Evolutionary conservation across 1,140 invertebrate species (phyloP).

Genomic region (Agrypnia vestita): DNA sequence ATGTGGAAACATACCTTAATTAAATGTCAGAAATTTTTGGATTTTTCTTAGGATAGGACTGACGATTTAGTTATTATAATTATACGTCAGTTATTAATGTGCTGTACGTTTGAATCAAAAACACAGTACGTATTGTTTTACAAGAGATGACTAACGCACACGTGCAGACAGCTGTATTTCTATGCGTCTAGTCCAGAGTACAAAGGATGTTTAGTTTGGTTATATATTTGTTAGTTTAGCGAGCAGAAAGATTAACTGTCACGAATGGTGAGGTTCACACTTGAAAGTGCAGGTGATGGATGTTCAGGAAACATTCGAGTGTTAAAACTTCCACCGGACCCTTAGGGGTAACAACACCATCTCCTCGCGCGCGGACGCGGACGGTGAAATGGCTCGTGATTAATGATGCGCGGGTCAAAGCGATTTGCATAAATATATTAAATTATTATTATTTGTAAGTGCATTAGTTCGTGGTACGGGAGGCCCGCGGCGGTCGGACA

Average conservation of each 20-base stretch:
- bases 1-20: too few species aligned
- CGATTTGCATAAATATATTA: slow-evolving; percentile 58
- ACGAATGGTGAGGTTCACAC: not conserved
- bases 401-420: slow-evolving; percentile 54
- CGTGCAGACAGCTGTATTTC: too few species aligned
- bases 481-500: slow-evolving; percentile 10
- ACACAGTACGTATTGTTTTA: too few species aligned
- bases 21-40: too few species aligned
- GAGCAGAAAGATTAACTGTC: not conserved
- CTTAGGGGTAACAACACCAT: slow-evolving; percentile 10
- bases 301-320: slow-evolving; percentile 26
- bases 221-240: too few species aligned
- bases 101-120: too few species aligned
- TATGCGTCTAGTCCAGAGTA: too few species aligned
- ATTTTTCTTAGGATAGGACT: too few species aligned
- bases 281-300: slow-evolving; percentile 22
- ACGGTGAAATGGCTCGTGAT: slow-evolving; percentile 54
- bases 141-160: too few species aligned
- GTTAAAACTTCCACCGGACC: slow-evolving; percentile 24
- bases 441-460: slow-evolving; percentile 56
- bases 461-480: slow-evolving; percentile 43
- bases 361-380: slow-evolving; percentile 17
- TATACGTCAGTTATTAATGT: too few species aligned
- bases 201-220: too few species aligned
- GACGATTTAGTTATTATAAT: too few species aligned